Percentiles rank a stretch among this genome's conserved stretches.
phyloP scores from a whole-genome alignment of 2,888 invertebrate species.

The Dexiosoma caninum region DNA sequence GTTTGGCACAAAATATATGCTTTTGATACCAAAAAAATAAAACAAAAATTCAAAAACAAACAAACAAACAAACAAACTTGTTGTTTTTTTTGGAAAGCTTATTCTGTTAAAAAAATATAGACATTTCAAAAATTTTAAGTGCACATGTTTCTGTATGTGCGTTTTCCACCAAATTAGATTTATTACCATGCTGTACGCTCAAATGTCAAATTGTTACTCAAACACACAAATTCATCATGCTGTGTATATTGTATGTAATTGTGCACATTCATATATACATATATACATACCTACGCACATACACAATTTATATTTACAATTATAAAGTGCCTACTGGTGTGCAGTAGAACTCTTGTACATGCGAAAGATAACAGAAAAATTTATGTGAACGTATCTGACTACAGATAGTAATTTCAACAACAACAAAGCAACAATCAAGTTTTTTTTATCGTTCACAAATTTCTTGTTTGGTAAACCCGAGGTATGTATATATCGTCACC shows the following conservation, averaged over 20 bases:
- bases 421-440: too few relatives aligned
- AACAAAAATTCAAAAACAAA: too few relatives aligned
- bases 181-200: conserved; percentile 43
- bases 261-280: not conserved
- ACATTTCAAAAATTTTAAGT: conserved; percentile 27
- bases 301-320: not conserved
- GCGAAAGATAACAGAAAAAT: not conserved
- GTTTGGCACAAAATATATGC: not conserved
- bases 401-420: not conserved
- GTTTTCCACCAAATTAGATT: conserved; percentile 59
- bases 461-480: too few relatives aligned
- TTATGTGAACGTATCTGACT: not conserved
- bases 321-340: not conserved
- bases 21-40: too few relatives aligned
- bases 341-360: not conserved
- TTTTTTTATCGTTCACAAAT: too few relatives aligned
- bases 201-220: conserved; percentile 32
- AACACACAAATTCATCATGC: not conserved
- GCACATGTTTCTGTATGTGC: not conserved
- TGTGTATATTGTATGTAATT: not conserved
- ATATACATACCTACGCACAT: not conserved
- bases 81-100: conserved; percentile 42
- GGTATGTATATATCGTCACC: too few relatives aligned
- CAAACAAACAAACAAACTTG: conserved; percentile 1
- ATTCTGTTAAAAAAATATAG: conserved; percentile 31